Evolutionary conservation across 2,113 vertebrate species (phyloP), one percentile per base, ranked within the genome.

Genomic region (Sakesphorus luctuosus): DNA sequence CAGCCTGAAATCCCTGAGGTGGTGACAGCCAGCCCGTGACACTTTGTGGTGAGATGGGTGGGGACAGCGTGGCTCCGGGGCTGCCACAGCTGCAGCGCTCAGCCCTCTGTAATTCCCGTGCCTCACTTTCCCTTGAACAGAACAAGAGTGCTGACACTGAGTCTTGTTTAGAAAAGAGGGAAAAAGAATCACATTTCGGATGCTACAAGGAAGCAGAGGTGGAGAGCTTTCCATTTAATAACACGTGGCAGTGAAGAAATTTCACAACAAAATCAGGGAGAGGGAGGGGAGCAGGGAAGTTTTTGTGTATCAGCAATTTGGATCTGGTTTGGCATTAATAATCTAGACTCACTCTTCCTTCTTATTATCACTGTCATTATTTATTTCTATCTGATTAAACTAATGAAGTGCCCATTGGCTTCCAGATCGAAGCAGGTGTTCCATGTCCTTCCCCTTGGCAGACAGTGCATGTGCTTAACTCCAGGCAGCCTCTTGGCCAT

Each of bases 341-440:
- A 80, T 86, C 56, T 92, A 88, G 47, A 93, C 29, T 68, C 19
- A 43, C 9, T 88, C 69, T 93, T 68, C 19, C 25, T 78, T 84
- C 13, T 73, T 92, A 53, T 92, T 94, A 74, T 86, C 58, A 59
- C 38, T 66, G 26, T 5, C 35, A 63, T 80, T 86, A 71, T 93
- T 88, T 88, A 62, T 50, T 86, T 78, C 47, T 85, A 61, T 92
- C 67, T 93, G 79, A 93, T 93, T 53, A 90, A 96, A 84, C 67
- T 90, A 94, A 62, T 71, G 75, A 80, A 74, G 38, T 93, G 16
- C 56, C 23, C 86, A 50, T 61, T 95, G 83, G 63, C 61, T 94
- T 33, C 50, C 1, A 2, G 2, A 2, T 28, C 19, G 61, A 65
- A 93, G 68, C 83, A 94, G 96, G 89, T 93, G 76, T 89, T 93